phyloP scores from a whole-genome alignment of 2,888 invertebrate species.

The Pemphredon lugubris region DNA sequence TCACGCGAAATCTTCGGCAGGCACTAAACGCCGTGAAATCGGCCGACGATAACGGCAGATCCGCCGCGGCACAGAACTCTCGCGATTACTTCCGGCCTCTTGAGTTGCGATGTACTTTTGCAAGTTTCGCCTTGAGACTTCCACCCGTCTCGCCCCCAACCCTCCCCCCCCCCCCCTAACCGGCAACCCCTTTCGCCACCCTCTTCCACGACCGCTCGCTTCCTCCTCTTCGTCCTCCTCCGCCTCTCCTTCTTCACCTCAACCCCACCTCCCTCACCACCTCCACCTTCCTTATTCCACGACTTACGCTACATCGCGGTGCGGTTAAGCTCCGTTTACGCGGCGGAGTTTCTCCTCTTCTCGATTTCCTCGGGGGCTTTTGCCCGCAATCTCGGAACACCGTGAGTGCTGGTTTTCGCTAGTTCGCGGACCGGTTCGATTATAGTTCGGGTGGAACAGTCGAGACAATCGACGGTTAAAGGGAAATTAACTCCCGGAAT shows the following conservation, averaged over 20 bases:
- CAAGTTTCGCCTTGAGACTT: conserved; percentile 74
- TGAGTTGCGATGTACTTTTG: conserved; percentile 80
- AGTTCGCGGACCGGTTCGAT: conserved; percentile 51
- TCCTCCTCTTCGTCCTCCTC: conserved; percentile 9
- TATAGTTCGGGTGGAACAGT: conserved; percentile 37
- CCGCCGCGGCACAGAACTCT: conserved; percentile 68
- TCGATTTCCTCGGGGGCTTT: conserved; percentile 59
- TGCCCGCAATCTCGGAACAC: conserved; percentile 53
- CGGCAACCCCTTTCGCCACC: conserved; percentile 18
- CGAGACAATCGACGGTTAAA: conserved; percentile 28
- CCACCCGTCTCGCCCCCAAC: conserved; percentile 42
- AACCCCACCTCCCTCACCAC: conserved; percentile 16
- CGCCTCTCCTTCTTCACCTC: conserved; percentile 5
- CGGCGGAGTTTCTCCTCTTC: conserved; percentile 72
- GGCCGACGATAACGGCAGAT: conserved; percentile 67
- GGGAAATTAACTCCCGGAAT: conserved; percentile 41
- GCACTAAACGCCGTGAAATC: conserved; percentile 73
- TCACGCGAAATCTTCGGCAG: conserved; percentile 59
- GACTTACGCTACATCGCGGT: conserved; percentile 45
- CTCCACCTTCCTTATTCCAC: conserved; percentile 22
- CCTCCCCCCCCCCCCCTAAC: conserved; percentile 19
- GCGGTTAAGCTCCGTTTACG: conserved; percentile 77
- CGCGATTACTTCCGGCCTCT: conserved; percentile 79
- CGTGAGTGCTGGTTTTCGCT: conserved; percentile 52
- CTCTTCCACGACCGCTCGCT: neutral